Base-by-base conservation (phyloP, 1,140 invertebrate species). In the Calephelis nemesis region DNA sequence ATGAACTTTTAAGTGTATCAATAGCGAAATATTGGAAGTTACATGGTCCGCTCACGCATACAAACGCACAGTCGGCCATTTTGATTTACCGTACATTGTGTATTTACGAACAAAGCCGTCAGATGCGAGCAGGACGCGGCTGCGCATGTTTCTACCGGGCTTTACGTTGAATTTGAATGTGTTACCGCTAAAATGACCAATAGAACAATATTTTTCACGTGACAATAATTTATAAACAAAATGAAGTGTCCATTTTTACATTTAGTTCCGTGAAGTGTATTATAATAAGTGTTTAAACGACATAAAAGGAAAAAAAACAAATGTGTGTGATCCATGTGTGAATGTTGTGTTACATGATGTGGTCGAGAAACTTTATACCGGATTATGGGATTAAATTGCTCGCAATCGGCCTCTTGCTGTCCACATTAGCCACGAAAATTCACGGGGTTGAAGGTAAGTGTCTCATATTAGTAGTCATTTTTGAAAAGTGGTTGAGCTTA, bases 351-450 rank as follows among this genome's bases (percentile, higher is more conserved):
- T 84, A 79, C 86, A 90, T 87, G 85, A 91, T 90, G 89, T 90
- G 89, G 88, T 91, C 88, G 77, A 91, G 88, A 85, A 89, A 91
- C 89, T 91, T 88, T 90, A 84, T 85, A 88, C 88, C 88, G 87
- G 88, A 90, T 88, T 91, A 91, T 88, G 88, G 87, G 86, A 88
- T 91, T 90, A 82, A 75, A 81, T 81, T 88, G 78, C 74, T 90
- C 76, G 79, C 81, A 67, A 70, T 83, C 62, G 77, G 78, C 64
- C 78, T 91, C 13, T 12, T 90, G 77, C 74, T 88, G 77, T 76
- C 79, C 67, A 84, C 82, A 47, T 65, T 85, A 79, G 75, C 83
- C 47, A 76, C 83, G 71, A 84, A 80, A 77, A 83, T 90, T 77
- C 76, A 88, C 47, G 80, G 82, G 70, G 85, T 84, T 67, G 88